A percentile compares a stretch with the other conserved stretches of the same genome.
Conservation (phyloP, 1,140 invertebrate genomes). For the Bicyclus anynana region DNA sequence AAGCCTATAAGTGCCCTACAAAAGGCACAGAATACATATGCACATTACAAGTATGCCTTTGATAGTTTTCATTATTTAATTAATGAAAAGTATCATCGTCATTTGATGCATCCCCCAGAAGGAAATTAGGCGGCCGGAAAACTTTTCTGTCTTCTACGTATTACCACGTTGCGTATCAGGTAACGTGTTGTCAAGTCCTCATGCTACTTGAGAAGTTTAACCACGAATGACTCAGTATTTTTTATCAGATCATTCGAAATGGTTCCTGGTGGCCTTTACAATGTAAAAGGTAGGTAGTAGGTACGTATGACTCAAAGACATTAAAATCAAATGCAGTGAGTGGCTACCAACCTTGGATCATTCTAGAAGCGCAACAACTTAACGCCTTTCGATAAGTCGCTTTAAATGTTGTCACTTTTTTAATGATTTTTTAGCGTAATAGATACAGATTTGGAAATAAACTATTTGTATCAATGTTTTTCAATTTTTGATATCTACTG, state of each 20-base stretch:
- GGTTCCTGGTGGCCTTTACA: conserved; percentile 22
- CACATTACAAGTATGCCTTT: no score
- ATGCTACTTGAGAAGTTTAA: neutral
- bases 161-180: no score
- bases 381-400: neutral
- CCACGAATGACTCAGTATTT: neutral
- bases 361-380: conserved; percentile 12
- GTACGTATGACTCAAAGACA: conserved; percentile 1
- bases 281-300: conserved; percentile 14
- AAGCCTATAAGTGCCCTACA: no score
- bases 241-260: neutral
- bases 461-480: no score
- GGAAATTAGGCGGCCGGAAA: no score
- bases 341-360: conserved; percentile 15
- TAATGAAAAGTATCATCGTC: no score
- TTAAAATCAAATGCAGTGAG: conserved; percentile 13
- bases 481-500: no score
- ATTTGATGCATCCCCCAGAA: no score
- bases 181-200: no score
- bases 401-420: neutral
- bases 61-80: no score
- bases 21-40: no score
- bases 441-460: neutral
- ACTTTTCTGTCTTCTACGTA: no score
- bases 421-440: neutral